Evolutionary conservation across 2,797 vertebrate species (phyloP).

Genomic region (Sphenopsis melanotis): DNA sequence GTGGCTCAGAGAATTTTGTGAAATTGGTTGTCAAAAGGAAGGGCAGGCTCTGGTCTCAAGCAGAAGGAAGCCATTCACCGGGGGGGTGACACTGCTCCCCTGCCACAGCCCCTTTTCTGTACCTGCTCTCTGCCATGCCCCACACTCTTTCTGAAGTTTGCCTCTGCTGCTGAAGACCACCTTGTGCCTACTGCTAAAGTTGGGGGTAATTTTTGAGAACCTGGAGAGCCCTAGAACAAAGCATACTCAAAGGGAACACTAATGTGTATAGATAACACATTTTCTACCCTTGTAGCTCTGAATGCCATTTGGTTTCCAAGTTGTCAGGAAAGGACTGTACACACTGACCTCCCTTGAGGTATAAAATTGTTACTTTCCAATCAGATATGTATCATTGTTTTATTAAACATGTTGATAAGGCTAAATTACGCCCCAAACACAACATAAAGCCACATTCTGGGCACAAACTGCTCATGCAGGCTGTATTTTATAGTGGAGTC

Average conservation of each 20-base stretch:
- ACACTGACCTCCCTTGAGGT: rapidly evolving
- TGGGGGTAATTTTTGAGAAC: background rate
- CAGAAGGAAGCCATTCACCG: background rate
- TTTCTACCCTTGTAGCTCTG: background rate
- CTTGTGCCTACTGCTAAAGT: rapidly evolving
- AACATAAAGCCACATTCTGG: rapidly evolving
- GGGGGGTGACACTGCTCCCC: background rate
- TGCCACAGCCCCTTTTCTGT: no score
- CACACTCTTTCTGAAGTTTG: rapidly evolving
- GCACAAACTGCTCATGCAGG: background rate
- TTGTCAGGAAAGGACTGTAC: background rate
- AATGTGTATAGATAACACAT: rapidly evolving
- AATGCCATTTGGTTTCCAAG: background rate
- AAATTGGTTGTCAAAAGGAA: background rate
- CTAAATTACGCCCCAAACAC: background rate
- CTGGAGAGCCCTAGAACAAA: background rate
- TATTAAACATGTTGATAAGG: background rate
- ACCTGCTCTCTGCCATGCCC: background rate
- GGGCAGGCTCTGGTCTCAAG: background rate
- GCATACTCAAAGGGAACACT: rapidly evolving
- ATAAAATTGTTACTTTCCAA: background rate
- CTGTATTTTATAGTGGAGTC: background rate
- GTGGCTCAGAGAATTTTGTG: background rate
- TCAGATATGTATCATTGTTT: background rate
- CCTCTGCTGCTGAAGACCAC: background rate